phyloP scores from a whole-genome alignment of 2,888 invertebrate genomes.

The Drosophila ochracea region DNA sequence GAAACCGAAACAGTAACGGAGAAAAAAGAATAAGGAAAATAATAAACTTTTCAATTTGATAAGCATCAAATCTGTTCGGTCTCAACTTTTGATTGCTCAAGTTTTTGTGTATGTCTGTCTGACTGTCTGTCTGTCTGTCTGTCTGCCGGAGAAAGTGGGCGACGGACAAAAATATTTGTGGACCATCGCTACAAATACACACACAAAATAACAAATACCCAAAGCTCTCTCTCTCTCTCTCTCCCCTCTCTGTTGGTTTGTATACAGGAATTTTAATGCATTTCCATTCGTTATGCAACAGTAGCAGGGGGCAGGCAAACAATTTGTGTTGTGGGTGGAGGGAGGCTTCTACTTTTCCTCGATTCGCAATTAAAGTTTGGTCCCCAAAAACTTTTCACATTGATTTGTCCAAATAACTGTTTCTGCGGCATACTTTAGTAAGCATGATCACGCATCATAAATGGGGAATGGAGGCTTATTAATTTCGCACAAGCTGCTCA shows the following conservation, averaged over 20 bases:
- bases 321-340: slow-evolving; percentile 27
- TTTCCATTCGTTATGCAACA: slow-evolving; percentile 54
- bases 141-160: slow-evolving; percentile 6
- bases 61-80: slow-evolving; percentile 67
- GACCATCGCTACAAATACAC: slow-evolving; percentile 10
- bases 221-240: slow-evolving; percentile 5
- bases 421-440: slow-evolving; percentile 61
- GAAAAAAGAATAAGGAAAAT: neutral
- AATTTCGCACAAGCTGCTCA: slow-evolving; percentile 35
- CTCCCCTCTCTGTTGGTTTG: neutral
- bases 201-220: slow-evolving; percentile 33
- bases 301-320: neutral
- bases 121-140: neutral
- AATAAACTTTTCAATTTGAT: slow-evolving; percentile 76
- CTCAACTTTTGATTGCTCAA: slow-evolving; percentile 77
- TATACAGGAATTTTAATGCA: slow-evolving; percentile 69
- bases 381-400: slow-evolving; percentile 60
- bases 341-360: neutral
- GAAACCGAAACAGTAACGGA: neutral
- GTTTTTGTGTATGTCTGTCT: slow-evolving; percentile 35
- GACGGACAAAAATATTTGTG: slow-evolving; percentile 34
- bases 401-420: slow-evolving; percentile 72
- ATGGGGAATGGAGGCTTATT: slow-evolving; percentile 34
- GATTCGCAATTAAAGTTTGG: slow-evolving; percentile 72
- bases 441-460: neutral